Evolutionary conservation across 30 jellyfish, hydroid and myxozoan species (phyloP).

Genomic region (Cassiopea andromeda): DNA sequence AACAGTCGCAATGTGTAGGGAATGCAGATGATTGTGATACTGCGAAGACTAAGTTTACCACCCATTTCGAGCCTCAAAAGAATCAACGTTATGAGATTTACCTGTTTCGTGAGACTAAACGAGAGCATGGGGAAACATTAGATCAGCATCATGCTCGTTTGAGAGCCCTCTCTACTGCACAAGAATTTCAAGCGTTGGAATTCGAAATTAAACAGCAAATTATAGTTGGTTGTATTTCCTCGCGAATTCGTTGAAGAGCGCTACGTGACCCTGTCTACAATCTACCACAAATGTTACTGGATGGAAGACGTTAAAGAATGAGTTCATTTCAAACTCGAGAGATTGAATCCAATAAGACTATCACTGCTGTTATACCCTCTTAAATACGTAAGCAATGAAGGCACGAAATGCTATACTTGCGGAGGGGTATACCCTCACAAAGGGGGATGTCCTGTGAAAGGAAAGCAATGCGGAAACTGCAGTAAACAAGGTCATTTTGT

Average conservation of each 20-base stretch:
- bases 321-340: slow-evolving; percentile 6
- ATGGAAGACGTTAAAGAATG: slow-evolving; percentile 11
- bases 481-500: slow-evolving; percentile 18
- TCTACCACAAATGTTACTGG: slow-evolving; percentile 4
- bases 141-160: neutral
- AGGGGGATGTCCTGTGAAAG: slow-evolving; percentile 32
- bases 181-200: slow-evolving; percentile 16
- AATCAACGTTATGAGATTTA: slow-evolving; percentile 25
- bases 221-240: slow-evolving; percentile 2
- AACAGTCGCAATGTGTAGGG: slow-evolving; percentile 8
- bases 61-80: slow-evolving; percentile 23
- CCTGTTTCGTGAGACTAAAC: slow-evolving; percentile 24
- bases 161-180: neutral
- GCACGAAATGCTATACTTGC: slow-evolving; percentile 19
- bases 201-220: slow-evolving; percentile 12
- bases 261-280: slow-evolving; percentile 14
- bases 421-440: slow-evolving; percentile 44
- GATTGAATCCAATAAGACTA: neutral
- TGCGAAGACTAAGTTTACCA: neutral
- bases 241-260: slow-evolving; percentile 23
- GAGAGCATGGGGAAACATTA: neutral
- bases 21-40: neutral
- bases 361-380: neutral
- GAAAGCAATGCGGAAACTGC: slow-evolving; percentile 7
- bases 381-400: neutral